Evolutionary conservation across 2,888 invertebrate genomes (phyloP), one percentile per base, ranked within the genome.

Genomic region (Metacarcinus magister): DNA sequence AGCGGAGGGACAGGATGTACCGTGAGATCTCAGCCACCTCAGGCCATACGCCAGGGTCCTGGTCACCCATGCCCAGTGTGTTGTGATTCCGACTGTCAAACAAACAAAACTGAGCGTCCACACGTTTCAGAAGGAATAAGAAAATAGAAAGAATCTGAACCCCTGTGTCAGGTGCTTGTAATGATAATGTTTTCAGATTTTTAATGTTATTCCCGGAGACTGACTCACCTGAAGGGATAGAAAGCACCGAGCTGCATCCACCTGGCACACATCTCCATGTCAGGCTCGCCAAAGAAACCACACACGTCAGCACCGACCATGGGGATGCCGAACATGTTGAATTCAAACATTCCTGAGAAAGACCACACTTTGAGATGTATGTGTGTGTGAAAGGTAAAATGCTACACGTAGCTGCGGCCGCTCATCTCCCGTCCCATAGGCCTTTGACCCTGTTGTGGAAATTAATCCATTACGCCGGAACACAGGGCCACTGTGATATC

Each of bases 241-340:
- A 98, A 98, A 0, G 98, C 97, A 4, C 98, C 98, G 0, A 98
- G 97, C 97, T 98, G 97, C 95, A 97, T 97, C 98, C 98, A 98
- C 23, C 98, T 97, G 82, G 97, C 97, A 96, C 98, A 98, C 97
- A 98, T 97, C 96, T 98, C 97, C 0, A 98, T 97, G 44, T 97
- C 97, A 7, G 97, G 96, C 32, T 97, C 96, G 5, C 95, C 97
- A 90, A 97, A 96, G 97, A 98, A 98, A 2, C 98, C 98, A 97
- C 98, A 98, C 44, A 98, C 97, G 97, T 98, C 98, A 0, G 99
- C 98, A 0, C 99, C 99, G 98, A 98, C 98, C 98, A 99, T 98
- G 0, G 99, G 99, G 46, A 99, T 98, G 32, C 99, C 99, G 97
- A 98, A 99, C 96, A 99, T 97, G 97, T 98, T 98, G 97, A 98